A percentile compares a stretch with the other conserved stretches of the same genome.
phyloP scores from a whole-genome alignment of 53 echinoderm and acorn worm species.

The Henricia sp. region DNA sequence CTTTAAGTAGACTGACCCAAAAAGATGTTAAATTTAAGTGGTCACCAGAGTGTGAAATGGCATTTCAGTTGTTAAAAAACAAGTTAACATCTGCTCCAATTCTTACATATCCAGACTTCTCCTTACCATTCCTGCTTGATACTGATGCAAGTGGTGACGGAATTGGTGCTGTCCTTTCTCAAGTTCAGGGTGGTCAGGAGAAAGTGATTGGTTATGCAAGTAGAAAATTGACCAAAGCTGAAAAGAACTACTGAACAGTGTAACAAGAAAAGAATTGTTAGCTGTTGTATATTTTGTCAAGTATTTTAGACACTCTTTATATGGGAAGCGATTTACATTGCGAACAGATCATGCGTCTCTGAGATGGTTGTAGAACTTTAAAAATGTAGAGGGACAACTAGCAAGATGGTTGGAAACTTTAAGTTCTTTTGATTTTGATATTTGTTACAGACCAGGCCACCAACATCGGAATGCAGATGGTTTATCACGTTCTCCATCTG shows the following conservation, averaged over 20 bases:
- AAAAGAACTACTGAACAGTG: background rate
- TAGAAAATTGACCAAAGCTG: background rate
- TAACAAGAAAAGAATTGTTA: background rate
- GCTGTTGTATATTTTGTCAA: slow-evolving; percentile 1
- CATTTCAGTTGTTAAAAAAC: slow-evolving; percentile 50
- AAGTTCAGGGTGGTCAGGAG: background rate
- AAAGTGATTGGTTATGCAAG: slow-evolving; percentile 2
- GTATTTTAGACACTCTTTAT: background rate
- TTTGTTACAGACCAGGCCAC: too few species aligned
- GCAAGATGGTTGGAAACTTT: background rate
- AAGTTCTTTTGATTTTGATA: too few species aligned
- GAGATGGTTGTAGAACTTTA: background rate
- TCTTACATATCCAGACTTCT: slow-evolving; percentile 27
- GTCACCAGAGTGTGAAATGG: slow-evolving; percentile 48
- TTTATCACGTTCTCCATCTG: too few species aligned
- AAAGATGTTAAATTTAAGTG: slow-evolving; percentile 61
- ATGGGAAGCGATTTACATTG: background rate
- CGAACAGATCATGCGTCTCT: background rate
- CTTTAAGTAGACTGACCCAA: slow-evolving; percentile 53
- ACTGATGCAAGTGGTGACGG: slow-evolving; percentile 40
- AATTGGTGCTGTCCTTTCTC: slow-evolving; percentile 47
- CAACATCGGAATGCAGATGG: too few species aligned
- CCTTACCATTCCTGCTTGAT: background rate
- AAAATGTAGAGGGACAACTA: background rate
- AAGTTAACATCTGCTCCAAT: slow-evolving; percentile 38